A percentile compares a stretch with the other conserved stretches of the same genome.
Evolutionary conservation across 2,113 vertebrate genomes (phyloP).

Genomic region (Chaetorhynchus papuensis): DNA sequence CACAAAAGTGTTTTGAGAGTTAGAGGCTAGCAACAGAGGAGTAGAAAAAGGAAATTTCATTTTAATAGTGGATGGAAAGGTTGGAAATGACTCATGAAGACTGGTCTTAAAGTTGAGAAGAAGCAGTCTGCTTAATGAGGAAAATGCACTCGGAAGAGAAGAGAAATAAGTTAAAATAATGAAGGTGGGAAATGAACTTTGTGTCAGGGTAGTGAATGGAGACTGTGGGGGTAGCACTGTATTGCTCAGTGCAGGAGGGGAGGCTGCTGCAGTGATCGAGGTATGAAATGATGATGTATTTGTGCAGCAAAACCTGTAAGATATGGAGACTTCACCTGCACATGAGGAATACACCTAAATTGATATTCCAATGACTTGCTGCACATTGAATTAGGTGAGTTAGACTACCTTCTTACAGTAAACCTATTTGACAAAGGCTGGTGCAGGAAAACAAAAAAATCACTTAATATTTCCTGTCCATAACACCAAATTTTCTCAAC

Average conservation of each 20-base stretch:
- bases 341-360: background rate
- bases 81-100: conserved; percentile 3
- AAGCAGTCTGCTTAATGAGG: background rate
- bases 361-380: background rate
- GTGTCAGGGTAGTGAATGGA: background rate
- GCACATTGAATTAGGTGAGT: background rate
- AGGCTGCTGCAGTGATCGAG: background rate
- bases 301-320: background rate
- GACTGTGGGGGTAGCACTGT: background rate
- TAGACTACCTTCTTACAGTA: background rate
- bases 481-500: background rate
- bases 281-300: background rate
- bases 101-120: background rate
- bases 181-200: background rate
- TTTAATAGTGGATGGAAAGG: conserved; percentile 3
- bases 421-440: background rate
- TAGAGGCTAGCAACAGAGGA: background rate
- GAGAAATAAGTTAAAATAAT: background rate
- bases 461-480: background rate
- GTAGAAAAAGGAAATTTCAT: background rate
- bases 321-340: background rate
- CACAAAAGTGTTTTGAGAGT: background rate
- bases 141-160: background rate
- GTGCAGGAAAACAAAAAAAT: background rate
- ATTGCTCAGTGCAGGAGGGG: background rate